Evolutionary conservation across 2,888 invertebrate species (phyloP), one percentile per base, ranked within the genome.

Genomic region (Creontiades dilutus): DNA sequence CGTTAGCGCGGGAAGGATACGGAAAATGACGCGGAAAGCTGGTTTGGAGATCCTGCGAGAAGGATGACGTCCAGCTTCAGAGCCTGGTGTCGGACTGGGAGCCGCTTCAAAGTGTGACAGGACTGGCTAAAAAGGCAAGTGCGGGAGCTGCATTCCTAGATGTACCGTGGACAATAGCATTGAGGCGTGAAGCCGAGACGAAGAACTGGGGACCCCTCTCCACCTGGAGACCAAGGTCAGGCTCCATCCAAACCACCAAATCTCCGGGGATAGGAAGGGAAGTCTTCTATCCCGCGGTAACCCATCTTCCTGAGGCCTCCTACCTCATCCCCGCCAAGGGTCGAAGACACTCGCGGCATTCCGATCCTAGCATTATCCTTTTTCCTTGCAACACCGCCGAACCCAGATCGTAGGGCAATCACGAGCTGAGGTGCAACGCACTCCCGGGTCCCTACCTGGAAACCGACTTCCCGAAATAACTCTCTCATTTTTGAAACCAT

Each of bases 161-260:
- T 87, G 90, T 90, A 90, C 84, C 90, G 48, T 90, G 90, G 90
- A 90, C 89, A 90, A 90, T 90, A 76, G 90, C 86, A 80, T 90
- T 89, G 75, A 89, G 88, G 89, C 89, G 89, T 90, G 90, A 90
- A 90, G 61, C 76, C 78, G 19, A 81, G 52, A 46, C 46, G 47
- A 82, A 19, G 82, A 82, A 82, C 82, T 37, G 27, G 80, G 13
- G 48, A 48, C 48, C 19, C 82, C 52, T 27, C 47, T 81, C 80
- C 37, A 27, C 80, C 19, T 9, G 19, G n/a, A 19, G 68, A 12
- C 48, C 52, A 47, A 47, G 48, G 48, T 47, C 48, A n/a, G 48
- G 11, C 12, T 19, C 19, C 12, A n/a, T 19, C 27, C 82, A 82
- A 82, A 82, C 82, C 82, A 82, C 82, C 82, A 82, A 82, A 82